Base-by-base conservation (phyloP, 2,888 invertebrate genomes). In the Germaria angustata region DNA sequence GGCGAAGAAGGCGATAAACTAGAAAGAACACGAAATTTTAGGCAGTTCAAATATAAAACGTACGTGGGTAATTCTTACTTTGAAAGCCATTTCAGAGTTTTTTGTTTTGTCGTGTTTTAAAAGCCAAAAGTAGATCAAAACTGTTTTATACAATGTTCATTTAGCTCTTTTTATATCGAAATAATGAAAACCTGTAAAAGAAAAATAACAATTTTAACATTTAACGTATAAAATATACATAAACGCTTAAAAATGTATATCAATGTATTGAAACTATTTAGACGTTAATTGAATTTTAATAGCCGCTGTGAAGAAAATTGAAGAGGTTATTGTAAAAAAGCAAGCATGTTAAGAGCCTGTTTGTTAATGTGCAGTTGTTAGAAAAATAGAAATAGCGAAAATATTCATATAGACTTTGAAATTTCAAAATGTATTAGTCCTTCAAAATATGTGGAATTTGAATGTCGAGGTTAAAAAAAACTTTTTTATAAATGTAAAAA, bases 1-100 rank as follows among this genome's bases (percentile, higher is more conserved):
- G 66, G 88, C 88, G 85, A 90, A 87, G 49, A 89, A 86, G 65
- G 87, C 81, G 84, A 87, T 87, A 85, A 89, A 88, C 90, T 90
- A 85, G 57, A n/a, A 87, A 87, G 3, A 28, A 7, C 8, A 49
- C 13, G n/a, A 20, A n/a, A n/a, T n/a, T n/a, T n/a, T n/a, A 57
- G 4, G 17, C 24, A 3, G 39, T 46, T 17, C 9, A 24, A 66
- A 66, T 41, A 36, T 9, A 22, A 49, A n/a, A n/a, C n/a, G n/a
- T n/a, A n/a, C n/a, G n/a, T n/a, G 41, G 61, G 41, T 69, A 34
- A 69, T 84, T 79, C 90, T 87, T 88, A 90, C 90, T 90, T 90
- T 91, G 88, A 90, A 90, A 87, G 90, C 89, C 90, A 90, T 90
- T 86, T 85, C 85, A 68, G 13, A 44, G n/a, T n/a, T n/a, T 84